These are phyloP conservation scores for Palythoa heliodiscus DNA, from an alignment of 92 coral and sea anemone species.

Conservation along the genomic window DNA sequence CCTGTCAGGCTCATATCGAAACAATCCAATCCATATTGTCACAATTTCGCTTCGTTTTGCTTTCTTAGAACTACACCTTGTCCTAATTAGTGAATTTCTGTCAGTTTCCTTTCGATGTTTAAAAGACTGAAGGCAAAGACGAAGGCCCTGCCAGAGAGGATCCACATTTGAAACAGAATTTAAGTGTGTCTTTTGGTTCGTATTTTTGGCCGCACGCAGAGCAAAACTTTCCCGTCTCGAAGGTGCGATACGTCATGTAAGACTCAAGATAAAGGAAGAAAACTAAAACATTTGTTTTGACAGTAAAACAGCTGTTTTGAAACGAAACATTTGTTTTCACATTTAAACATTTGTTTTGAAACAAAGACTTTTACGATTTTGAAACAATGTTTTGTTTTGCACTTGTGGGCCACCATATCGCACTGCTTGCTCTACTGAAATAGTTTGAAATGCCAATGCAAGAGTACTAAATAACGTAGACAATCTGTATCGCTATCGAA, in stretches of 20 bases:
- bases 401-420: too few relatives aligned
- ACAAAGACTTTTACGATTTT: too few relatives aligned
- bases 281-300: slow-evolving; percentile 7
- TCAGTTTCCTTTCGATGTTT: slow-evolving; percentile 37
- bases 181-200: slow-evolving; percentile 34
- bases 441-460: slow-evolving; percentile 21
- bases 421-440: slow-evolving; percentile 12
- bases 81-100: slow-evolving; percentile 27
- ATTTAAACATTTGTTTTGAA: too few relatives aligned
- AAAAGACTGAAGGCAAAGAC: slow-evolving; percentile 29
- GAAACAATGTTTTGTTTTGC: too few relatives aligned
- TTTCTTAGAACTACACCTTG: slow-evolving; percentile 7
- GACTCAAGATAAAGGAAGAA: slow-evolving; percentile 27
- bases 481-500: background rate
- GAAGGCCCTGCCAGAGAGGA: slow-evolving; percentile 9
- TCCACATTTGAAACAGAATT: slow-evolving; percentile 33
- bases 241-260: slow-evolving; percentile 23
- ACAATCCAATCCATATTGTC: slow-evolving; percentile 35
- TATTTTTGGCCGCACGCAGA: slow-evolving; percentile 37
- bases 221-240: slow-evolving; percentile 16
- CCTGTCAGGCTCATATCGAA: slow-evolving; percentile 31
- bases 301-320: background rate
- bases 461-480: background rate
- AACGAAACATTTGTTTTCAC: too few relatives aligned
- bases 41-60: slow-evolving; percentile 35